Base-by-base conservation (phyloP, 2,888 invertebrate genomes). In the Melipona bicolor region DNA sequence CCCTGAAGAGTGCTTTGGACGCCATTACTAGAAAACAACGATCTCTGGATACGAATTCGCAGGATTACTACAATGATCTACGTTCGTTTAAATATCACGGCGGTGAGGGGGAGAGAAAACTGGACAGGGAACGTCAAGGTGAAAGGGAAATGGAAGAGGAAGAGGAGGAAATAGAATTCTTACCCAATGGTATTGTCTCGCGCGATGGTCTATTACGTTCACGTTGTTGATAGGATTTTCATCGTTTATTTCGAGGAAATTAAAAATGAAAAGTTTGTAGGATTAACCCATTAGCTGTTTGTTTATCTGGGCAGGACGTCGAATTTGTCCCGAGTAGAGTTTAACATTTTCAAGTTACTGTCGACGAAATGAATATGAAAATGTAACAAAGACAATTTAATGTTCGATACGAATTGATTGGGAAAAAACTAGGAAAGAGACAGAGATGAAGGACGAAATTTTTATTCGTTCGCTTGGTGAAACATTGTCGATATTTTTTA, bases 1-100 rank as follows among this genome's bases (percentile, higher is more conserved):
- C 95, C 2, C 86, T 95, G 59, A 93, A 92, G 74, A 94, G 94
- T 83, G 95, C 95, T 6, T 88, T 95, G 80, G 94, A 95, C 73
- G 95, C 95, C 3, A 94, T 95, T 52, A 93, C 94, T 61, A 93
- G 95, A 79, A 95, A 95, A 61, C 95, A 95, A 88, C 92, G 95
- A 79, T 93, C 93, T 0, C 81, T 94, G 67, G 91, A 93, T 56
- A 36, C 84, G 36, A 90, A 83, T 65, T 77, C 91, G 0, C 92
- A 91, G 21, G 92, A 92, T 52, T 93, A 93, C 72, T 93, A 92
- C 89, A 91, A 89, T 78, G 92, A 93, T 68, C 81, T 92, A 17
- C 89, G 88, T 27, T 84, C 92, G n/a, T 91, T 92, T 78, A 93
- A 93, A 68, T 93, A 92, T 68, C 92, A 89, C 50, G 91, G 86